These are phyloP conservation scores for Erebia epiphron DNA, from an alignment of 2,888 invertebrate species.

Conservation along the genomic window DNA sequence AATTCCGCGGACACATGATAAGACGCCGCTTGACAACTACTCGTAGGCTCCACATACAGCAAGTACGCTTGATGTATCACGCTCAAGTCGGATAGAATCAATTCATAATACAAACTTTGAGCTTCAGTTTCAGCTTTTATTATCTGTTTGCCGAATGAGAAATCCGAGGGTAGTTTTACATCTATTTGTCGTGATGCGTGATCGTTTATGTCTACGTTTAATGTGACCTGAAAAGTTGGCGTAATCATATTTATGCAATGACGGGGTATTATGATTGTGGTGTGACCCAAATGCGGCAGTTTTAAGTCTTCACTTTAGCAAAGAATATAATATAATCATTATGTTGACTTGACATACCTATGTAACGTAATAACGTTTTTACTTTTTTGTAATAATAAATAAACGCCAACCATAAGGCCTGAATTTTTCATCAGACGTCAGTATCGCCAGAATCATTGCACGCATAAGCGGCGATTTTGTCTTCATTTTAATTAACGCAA, in stretches of 20 bases:
- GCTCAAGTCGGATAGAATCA: constrained; percentile 82
- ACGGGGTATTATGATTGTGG: no score
- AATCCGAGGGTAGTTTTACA: constrained; percentile 66
- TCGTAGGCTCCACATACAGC: constrained; percentile 82
- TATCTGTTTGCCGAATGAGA: constrained; percentile 55
- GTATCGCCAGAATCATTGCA: no score
- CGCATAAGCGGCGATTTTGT: background rate
- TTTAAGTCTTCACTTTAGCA: no score
- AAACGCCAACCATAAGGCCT: no score
- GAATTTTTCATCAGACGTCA: no score
- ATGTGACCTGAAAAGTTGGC: constrained; percentile 74
- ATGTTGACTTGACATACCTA: no score
- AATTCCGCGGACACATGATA: constrained; percentile 85
- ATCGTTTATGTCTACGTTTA: constrained; percentile 86
- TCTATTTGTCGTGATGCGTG: constrained; percentile 62
- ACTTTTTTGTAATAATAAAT: no score
- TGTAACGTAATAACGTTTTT: no score
- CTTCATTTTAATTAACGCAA: background rate
- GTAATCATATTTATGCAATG: no score
- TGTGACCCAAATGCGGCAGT: no score
- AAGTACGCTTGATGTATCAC: constrained; percentile 84
- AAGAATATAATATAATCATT: no score
- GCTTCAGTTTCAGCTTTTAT: constrained; percentile 80
- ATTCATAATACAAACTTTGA: constrained; percentile 83
- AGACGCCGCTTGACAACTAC: constrained; percentile 62